phyloP scores from a whole-genome alignment of 2,888 invertebrate species.

The Psylliodes chrysocephalus region DNA sequence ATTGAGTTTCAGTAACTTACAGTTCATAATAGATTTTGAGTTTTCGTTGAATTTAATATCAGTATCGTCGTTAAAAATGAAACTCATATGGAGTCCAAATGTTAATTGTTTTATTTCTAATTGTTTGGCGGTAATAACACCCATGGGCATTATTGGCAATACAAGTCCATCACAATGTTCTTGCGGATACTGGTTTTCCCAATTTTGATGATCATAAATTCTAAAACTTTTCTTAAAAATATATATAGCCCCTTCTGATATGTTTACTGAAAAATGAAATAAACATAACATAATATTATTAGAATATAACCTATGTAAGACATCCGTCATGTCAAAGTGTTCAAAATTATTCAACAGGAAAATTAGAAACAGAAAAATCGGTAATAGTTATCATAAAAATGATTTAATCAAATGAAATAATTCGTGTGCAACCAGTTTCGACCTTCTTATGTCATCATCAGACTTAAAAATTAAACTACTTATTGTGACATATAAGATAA shows the following conservation, averaged over 20 bases:
- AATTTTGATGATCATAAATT: slow-evolving; percentile 1
- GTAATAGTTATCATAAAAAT: no score
- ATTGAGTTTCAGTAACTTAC: slow-evolving; percentile 25
- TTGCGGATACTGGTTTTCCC: not conserved
- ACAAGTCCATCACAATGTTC: not conserved
- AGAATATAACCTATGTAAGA: no score
- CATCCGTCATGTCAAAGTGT: no score
- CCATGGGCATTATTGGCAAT: not conserved
- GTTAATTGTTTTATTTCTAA: slow-evolving; percentile 55
- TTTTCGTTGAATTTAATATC: slow-evolving; percentile 53
- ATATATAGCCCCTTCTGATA: not conserved
- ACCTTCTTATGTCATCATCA: no score
- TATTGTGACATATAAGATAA: no score
- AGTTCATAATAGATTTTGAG: slow-evolving; percentile 53
- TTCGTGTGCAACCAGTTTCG: no score
- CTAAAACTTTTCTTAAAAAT: not conserved
- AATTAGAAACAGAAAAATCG: no score
- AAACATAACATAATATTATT: no score
- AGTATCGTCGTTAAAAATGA: slow-evolving; percentile 60
- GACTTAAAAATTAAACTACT: no score
- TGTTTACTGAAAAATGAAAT: not conserved
- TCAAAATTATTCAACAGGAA: no score
- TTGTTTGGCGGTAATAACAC: slow-evolving; percentile 35
- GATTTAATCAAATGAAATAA: no score
- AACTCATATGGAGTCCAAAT: slow-evolving; percentile 64